Conservation (phyloP, 2,888 invertebrate genomes). For the Eucriotettix oculatus region DNA sequence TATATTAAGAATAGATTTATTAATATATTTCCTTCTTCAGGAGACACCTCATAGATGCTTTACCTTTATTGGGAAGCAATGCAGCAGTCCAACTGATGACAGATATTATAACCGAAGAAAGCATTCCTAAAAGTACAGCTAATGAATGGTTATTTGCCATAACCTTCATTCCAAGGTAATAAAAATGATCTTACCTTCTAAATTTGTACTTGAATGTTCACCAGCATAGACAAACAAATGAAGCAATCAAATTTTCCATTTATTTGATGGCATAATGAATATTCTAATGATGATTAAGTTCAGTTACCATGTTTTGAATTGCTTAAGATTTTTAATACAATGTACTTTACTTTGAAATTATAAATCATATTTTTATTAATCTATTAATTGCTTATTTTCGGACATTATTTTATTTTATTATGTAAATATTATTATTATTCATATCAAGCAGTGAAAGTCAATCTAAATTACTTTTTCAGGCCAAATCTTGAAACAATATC, state of each 20-base stretch:
- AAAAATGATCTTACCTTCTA: not conserved
- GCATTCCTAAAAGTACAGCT: conserved; percentile 43
- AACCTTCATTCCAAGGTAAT: conserved; percentile 56
- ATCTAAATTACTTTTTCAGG: conserved; percentile 17
- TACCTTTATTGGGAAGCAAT: conserved; percentile 72
- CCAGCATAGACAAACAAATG: too few species aligned
- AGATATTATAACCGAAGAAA: conserved; percentile 51
- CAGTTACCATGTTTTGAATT: too few species aligned
- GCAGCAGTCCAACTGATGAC: conserved; percentile 71
- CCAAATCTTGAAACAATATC: conserved; percentile 39
- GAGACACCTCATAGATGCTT: conserved; percentile 64
- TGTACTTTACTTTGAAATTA: too few species aligned
- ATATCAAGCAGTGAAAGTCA: not conserved
- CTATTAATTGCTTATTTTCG: too few species aligned
- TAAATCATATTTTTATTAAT: too few species aligned
- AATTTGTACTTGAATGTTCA: too few species aligned
- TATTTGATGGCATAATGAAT: too few species aligned
- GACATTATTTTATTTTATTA: too few species aligned
- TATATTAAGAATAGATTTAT: conserved; percentile 3
- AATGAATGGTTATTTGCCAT: conserved; percentile 75
- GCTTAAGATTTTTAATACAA: too few species aligned
- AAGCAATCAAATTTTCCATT: too few species aligned
- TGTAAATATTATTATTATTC: too few species aligned
- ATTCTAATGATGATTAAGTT: too few species aligned
- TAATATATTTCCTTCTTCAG: conserved; percentile 32